A percentile compares a stretch with the other conserved stretches of the same genome.
Evolutionary conservation across 2,797 vertebrate genomes (phyloP).

Genomic region (Cetoscarus ocellatus): DNA sequence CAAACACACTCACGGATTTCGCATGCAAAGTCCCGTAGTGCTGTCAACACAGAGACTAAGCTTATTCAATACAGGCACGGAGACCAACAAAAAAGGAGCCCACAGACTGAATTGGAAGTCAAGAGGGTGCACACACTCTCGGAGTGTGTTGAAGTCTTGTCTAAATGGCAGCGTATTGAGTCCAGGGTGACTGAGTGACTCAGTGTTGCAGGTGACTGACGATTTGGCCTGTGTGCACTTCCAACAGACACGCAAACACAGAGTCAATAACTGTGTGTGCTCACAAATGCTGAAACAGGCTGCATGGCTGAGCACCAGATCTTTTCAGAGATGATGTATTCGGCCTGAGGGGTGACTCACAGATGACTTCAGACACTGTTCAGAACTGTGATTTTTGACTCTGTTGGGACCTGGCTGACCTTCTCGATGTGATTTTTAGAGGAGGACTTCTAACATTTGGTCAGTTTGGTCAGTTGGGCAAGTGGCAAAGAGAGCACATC

Average conservation of each 20-base stretch:
- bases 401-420: slow-evolving; percentile 44
- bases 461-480: background rate
- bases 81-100: slow-evolving; percentile 1
- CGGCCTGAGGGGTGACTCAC: slow-evolving; percentile 61
- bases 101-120: slow-evolving; percentile 13
- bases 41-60: slow-evolving; percentile 12
- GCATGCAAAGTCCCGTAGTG: slow-evolving; percentile 8
- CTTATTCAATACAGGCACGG: slow-evolving; percentile 16
- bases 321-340: slow-evolving; percentile 34
- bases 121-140: slow-evolving; percentile 12
- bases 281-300: slow-evolving; percentile 10
- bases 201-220: slow-evolving; percentile 60
- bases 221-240: slow-evolving; percentile 49
- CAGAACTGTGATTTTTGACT: slow-evolving; percentile 53
- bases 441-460: slow-evolving; percentile 3
- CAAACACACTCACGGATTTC: slow-evolving; percentile 3
- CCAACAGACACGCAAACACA: slow-evolving; percentile 36
- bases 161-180: slow-evolving; percentile 48
- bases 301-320: slow-evolving; percentile 15
- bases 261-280: slow-evolving; percentile 35
- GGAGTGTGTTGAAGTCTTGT: slow-evolving; percentile 31
- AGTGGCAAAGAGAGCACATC: background rate
- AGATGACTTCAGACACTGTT: slow-evolving; percentile 42
- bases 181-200: slow-evolving; percentile 55
- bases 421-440: slow-evolving; percentile 7